phyloP scores from a whole-genome alignment of 2,797 vertebrate genomes.

The Allobates femoralis region DNA sequence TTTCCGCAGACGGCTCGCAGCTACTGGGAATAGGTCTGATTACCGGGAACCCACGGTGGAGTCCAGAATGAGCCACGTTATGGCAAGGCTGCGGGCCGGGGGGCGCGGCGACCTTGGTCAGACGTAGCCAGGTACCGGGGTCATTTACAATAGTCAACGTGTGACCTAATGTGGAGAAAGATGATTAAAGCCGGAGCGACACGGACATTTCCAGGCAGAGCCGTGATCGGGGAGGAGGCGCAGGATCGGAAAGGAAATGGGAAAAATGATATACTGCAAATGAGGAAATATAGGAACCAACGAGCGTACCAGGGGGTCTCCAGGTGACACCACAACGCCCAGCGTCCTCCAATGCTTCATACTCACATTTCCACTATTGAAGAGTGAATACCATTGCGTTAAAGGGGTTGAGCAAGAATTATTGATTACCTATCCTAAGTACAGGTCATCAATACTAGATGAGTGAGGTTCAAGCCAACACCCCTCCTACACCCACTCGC shows the following conservation, averaged over 20 bases:
- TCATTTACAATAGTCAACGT: background rate
- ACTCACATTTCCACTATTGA: no score
- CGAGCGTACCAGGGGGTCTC: no score
- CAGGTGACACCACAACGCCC: background rate
- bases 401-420: no score
- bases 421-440: no score
- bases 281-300: background rate
- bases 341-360: no score
- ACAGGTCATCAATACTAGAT: no score
- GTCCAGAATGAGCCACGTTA: background rate
- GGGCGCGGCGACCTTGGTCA: slow-evolving; percentile 2
- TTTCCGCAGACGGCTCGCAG: slow-evolving; percentile 31
- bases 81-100: background rate
- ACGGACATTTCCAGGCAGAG: background rate
- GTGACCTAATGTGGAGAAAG: background rate
- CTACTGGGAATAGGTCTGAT: slow-evolving; percentile 18
- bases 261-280: background rate
- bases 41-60: background rate
- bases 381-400: no score
- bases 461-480: no score
- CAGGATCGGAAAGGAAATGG: background rate
- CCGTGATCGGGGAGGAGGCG: background rate
- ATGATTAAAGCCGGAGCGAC: background rate
- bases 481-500: no score
- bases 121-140: background rate